phyloP scores from a whole-genome alignment of 2,797 vertebrate species.

The Thaleichthys pacificus region DNA sequence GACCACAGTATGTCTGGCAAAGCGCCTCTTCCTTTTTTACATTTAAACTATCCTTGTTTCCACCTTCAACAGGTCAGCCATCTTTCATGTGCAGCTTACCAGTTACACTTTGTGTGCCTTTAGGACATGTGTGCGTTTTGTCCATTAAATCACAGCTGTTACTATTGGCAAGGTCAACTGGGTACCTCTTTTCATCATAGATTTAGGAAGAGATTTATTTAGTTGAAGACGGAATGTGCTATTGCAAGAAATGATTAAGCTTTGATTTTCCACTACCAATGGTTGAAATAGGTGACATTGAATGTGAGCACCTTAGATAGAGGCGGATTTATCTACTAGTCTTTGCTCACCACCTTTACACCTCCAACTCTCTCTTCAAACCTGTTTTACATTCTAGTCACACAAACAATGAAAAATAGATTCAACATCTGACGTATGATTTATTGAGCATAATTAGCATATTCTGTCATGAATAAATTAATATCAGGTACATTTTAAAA shows the following conservation, averaged over 20 bases:
- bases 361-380: too few species aligned
- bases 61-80: neutral
- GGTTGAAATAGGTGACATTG: too few species aligned
- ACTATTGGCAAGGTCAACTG: neutral
- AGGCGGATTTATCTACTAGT: too few species aligned
- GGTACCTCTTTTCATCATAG: neutral
- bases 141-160: neutral
- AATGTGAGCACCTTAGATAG: too few species aligned
- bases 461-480: too few species aligned
- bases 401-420: too few species aligned
- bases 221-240: neutral
- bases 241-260: neutral
- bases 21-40: neutral
- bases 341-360: too few species aligned
- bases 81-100: constrained; percentile 1
- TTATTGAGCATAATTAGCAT: too few species aligned
- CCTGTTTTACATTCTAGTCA: too few species aligned
- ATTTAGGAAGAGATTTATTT: neutral
- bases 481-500: too few species aligned
- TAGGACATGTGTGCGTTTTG: neutral
- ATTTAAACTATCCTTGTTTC: neutral
- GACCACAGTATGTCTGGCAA: neutral
- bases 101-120: neutral
- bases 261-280: too few species aligned
- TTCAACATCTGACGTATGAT: too few species aligned